A percentile compares a stretch with the other conserved stretches of the same genome.
phyloP scores from a whole-genome alignment of 2,888 invertebrate species.

The Brachyptera putata region DNA sequence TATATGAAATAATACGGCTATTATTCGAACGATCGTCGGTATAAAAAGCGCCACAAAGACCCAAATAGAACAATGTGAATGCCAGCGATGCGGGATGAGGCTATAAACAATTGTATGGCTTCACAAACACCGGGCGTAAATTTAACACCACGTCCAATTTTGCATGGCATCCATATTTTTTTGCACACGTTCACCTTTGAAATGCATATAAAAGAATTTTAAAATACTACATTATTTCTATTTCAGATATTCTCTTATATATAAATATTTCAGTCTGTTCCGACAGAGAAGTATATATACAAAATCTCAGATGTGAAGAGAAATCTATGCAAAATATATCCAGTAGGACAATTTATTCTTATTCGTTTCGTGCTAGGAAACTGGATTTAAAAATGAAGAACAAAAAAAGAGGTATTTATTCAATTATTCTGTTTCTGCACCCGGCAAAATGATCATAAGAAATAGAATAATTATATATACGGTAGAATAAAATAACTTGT shows the following conservation, averaged over 20 bases:
- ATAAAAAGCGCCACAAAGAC: neutral
- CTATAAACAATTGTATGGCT: slow-evolving; percentile 1
- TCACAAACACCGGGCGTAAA: slow-evolving; percentile 6
- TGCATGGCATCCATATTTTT: neutral
- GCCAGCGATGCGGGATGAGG: neutral
- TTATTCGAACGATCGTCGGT: too few species aligned
- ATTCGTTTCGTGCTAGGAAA: neutral
- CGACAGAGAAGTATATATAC: slow-evolving; percentile 8
- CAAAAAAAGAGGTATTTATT: neutral
- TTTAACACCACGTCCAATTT: slow-evolving; percentile 7
- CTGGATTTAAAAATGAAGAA: neutral
- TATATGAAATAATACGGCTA: too few species aligned
- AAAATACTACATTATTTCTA: neutral
- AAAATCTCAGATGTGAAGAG: neutral
- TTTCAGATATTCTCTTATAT: neutral
- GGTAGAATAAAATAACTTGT: slow-evolving; percentile 14
- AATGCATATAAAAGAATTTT: neutral
- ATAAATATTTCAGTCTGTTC: slow-evolving; percentile 20
- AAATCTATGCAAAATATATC: slow-evolving; percentile 17
- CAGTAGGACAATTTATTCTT: slow-evolving; percentile 10
- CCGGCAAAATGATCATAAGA: neutral
- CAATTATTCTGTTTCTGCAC: neutral
- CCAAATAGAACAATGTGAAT: slow-evolving; percentile 1
- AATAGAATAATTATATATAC: neutral
- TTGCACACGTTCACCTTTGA: neutral